Conservation (phyloP, 2,888 invertebrate genomes). For the Xestia xanthographa region DNA sequence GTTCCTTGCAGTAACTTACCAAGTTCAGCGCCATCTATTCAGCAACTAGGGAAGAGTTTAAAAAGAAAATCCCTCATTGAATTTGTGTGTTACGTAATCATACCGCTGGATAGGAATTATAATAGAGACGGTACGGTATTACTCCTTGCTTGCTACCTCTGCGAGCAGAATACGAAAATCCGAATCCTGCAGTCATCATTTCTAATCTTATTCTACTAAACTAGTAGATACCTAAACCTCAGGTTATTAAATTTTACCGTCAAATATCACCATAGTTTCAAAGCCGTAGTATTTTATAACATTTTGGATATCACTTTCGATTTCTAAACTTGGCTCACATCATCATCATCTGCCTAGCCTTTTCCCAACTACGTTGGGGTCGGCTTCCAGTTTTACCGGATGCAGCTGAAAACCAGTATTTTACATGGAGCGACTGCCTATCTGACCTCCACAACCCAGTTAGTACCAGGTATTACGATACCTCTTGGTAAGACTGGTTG, state of each 20-base stretch:
- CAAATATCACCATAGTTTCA: not conserved
- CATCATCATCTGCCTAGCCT: no score
- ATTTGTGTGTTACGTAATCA: not conserved
- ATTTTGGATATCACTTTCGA: constrained; percentile 26
- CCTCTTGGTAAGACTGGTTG: no score
- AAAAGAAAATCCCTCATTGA: no score
- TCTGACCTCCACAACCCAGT: no score
- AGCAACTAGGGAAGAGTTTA: no score
- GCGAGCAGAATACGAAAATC: not conserved
- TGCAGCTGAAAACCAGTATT: no score
- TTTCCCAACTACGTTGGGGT: no score
- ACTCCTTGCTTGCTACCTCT: not conserved
- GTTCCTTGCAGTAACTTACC: no score
- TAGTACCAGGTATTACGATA: no score
- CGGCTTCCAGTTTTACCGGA: no score
- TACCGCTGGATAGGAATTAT: not conserved
- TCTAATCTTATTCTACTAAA: constrained; percentile 3
- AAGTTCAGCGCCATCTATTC: no score
- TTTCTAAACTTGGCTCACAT: constrained; percentile 42
- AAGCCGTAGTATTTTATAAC: constrained; percentile 14
- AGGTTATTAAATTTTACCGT: not conserved
- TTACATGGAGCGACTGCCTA: no score
- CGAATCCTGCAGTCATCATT: not conserved
- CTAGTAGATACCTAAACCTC: not conserved
- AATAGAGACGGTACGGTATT: not conserved